phyloP scores from a whole-genome alignment of 1,140 invertebrate species.

The Watersipora subatra region DNA sequence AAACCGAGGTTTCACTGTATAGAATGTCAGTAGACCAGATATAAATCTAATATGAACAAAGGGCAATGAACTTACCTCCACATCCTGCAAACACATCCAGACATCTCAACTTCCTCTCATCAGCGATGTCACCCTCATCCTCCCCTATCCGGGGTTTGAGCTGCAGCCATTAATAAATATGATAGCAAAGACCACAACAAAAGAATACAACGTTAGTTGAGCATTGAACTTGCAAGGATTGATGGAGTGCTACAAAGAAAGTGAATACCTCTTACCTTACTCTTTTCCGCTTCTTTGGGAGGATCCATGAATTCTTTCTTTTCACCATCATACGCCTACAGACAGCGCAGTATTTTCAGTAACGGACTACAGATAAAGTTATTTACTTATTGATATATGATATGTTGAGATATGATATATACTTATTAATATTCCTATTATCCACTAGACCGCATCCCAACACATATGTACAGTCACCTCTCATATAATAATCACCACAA shows the following conservation, averaged over 20 bases:
- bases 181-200: background rate
- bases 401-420: too few relatives aligned
- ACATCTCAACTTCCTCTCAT: slow-evolving; percentile 14
- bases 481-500: too few relatives aligned
- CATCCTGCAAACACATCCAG: slow-evolving; percentile 82
- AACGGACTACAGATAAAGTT: too few relatives aligned
- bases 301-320: slow-evolving; percentile 51
- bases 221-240: background rate
- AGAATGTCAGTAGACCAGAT: background rate
- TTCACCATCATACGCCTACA: slow-evolving; percentile 48
- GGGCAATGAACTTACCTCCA: slow-evolving; percentile 47
- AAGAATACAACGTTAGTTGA: background rate
- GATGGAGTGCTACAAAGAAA: too few relatives aligned
- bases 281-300: slow-evolving; percentile 45
- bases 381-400: too few relatives aligned
- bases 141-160: slow-evolving; percentile 24
- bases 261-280: slow-evolving; percentile 44
- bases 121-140: slow-evolving; percentile 45
- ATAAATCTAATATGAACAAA: too few relatives aligned
- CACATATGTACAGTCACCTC: too few relatives aligned
- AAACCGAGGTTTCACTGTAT: too few relatives aligned
- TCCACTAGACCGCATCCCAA: too few relatives aligned
- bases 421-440: too few relatives aligned
- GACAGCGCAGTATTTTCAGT: too few relatives aligned
- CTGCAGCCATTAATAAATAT: background rate